These are phyloP conservation scores for Heptranchias perlo DNA, from an alignment of 2,113 vertebrate species.

Conservation along the genomic window DNA sequence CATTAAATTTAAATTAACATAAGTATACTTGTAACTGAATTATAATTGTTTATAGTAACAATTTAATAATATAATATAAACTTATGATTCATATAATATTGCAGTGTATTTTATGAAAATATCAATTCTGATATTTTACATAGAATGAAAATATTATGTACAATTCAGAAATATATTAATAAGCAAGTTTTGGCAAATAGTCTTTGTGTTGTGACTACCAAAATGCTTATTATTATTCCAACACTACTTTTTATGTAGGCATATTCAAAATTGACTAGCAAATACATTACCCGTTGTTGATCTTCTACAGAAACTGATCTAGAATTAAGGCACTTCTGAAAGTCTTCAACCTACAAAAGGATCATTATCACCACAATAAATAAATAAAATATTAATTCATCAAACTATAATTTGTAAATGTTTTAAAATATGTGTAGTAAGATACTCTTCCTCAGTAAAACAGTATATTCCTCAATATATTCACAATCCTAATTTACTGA, in stretches of 20 bases:
- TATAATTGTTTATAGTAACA: not conserved
- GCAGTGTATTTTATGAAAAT: not conserved
- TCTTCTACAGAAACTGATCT: conserved; percentile 56
- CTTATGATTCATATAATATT: not conserved
- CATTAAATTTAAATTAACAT: not conserved
- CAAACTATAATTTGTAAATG: not conserved
- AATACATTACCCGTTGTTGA: conserved; percentile 62
- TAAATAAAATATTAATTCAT: not conserved
- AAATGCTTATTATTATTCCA: not conserved
- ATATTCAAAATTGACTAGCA: not conserved
- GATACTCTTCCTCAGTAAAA: not conserved
- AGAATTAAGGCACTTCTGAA: conserved; percentile 57
- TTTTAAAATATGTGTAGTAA: not conserved
- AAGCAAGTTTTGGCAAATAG: not conserved
- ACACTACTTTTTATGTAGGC: not conserved
- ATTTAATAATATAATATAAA: not conserved
- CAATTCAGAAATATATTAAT: not conserved
- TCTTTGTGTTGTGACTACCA: not conserved
- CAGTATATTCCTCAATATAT: not conserved
- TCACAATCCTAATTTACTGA: not conserved
- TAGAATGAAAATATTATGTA: not conserved
- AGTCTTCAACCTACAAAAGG: conserved; percentile 70
- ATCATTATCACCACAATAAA: conserved; percentile 25
- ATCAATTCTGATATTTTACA: not conserved
- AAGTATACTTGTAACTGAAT: not conserved